Evolutionary conservation across 2,888 invertebrate genomes (phyloP), one percentile per base, ranked within the genome.

Genomic region (Lycia hirtaria): DNA sequence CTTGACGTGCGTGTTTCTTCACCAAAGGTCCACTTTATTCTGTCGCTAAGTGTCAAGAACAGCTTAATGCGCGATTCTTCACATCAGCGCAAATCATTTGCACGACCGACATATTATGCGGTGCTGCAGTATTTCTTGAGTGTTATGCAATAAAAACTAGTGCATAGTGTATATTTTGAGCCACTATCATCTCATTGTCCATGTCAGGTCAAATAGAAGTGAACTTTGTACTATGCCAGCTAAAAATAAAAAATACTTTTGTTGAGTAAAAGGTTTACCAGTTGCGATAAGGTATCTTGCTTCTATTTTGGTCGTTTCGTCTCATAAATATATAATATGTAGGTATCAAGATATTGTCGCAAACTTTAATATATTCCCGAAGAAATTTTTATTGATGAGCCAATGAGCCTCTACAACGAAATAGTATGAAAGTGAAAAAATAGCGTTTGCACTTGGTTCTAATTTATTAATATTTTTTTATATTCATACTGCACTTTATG

Each of bases 61-160:
- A 73, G 78, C 71, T 72, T 72, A 61, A 62, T 66, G 68, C 69
- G 48, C 60, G 69, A 79, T 80, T 81, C 70, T 74, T 77, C 74
- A 71, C 76, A 78, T 88, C 87, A 88, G 85, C 88, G 73, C 62
- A 69, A 85, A 85, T 83, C 76, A 78, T 75, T 72, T 67, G 64
- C 67, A 68, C 85, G 88, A 85, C 88, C 88, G 88, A 87, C 70
- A 62, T 76, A 71, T 81, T 79, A 64, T 76, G 78, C 82, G 60
- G 61, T 62, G 70, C 67, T 67, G 87, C 87, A 73, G 57, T 83
- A 79, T 71, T 64, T 66, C 68, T 69, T 61, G 68, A 64, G 61
- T 59, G 65, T 85, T 84, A 85, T 83, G 85, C 84, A 87, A 85
- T 72, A 67, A 75, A 76, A 83, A 77, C 67, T 83, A 73, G 83